These are phyloP conservation scores for Sebastes trivittatus DNA, from an alignment of 2,797 vertebrate species.

Conservation along the genomic window DNA sequence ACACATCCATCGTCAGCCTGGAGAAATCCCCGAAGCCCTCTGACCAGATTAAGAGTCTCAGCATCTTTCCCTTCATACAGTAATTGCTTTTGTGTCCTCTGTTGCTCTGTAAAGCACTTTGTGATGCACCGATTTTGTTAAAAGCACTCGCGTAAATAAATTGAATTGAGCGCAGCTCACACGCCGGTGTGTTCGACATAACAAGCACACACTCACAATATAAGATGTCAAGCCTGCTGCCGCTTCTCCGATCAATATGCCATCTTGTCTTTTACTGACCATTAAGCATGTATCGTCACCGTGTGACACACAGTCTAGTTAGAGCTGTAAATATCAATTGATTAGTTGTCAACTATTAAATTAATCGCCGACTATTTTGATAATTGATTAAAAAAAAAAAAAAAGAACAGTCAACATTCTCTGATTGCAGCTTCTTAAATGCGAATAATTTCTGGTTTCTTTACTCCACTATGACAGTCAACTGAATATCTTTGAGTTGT, in stretches of 20 bases:
- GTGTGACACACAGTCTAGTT: background rate
- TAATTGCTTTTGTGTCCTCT: conserved; percentile 56
- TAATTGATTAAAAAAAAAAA: too few species aligned
- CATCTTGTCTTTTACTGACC: conserved; percentile 12
- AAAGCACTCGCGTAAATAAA: conserved; percentile 52
- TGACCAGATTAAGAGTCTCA: conserved; percentile 56
- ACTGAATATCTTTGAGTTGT: too few species aligned
- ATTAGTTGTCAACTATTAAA: too few species aligned
- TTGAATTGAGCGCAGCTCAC: conserved; percentile 24
- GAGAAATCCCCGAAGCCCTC: conserved; percentile 42
- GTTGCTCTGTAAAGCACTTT: conserved; percentile 41
- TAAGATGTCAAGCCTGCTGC: conserved; percentile 3
- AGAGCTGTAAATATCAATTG: too few species aligned
- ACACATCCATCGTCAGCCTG: conserved; percentile 30
- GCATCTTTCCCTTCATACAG: conserved; percentile 35
- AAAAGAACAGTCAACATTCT: too few species aligned
- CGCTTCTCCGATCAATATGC: conserved; percentile 19
- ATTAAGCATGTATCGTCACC: background rate
- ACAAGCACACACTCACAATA: background rate
- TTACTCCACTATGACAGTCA: too few species aligned
- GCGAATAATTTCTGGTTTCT: too few species aligned
- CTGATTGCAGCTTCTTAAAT: too few species aligned
- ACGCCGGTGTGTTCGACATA: background rate
- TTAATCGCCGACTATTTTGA: too few species aligned
- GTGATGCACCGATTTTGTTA: conserved; percentile 54